Conservation (phyloP, 2,797 vertebrate species). For the Rhinoraja longicauda region DNA sequence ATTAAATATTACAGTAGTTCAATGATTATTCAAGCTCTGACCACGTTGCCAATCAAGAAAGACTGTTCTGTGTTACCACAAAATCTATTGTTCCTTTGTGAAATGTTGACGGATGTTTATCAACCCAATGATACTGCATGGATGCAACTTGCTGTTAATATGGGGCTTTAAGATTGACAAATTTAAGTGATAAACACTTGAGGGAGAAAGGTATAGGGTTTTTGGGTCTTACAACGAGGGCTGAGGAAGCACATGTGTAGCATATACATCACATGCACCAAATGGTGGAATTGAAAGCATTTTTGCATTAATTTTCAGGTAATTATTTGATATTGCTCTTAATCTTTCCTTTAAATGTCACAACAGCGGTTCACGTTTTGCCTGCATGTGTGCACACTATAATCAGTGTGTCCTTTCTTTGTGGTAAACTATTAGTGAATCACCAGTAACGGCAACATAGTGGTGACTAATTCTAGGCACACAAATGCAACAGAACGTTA, state of each 20-base stretch:
- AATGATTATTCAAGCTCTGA: not conserved
- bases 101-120: not conserved
- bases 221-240: not conserved
- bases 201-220: not conserved
- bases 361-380: no score
- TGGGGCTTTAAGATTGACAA: not conserved
- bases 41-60: not conserved
- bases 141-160: not conserved
- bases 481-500: not conserved
- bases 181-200: not conserved
- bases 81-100: not conserved
- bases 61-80: not conserved
- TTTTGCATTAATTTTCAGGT: no score
- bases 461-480: not conserved
- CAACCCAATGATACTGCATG: not conserved
- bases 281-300: not conserved
- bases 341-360: not conserved
- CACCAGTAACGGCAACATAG: not conserved
- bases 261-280: not conserved
- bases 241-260: not conserved
- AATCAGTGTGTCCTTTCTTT: not conserved
- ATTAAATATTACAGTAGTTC: constrained; percentile 7
- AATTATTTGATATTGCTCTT: no score
- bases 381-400: no score
- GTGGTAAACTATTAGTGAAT: not conserved